Evolutionary conservation across 2,113 vertebrate genomes (phyloP).

Genomic region (Phalacrocorax aristotelis): DNA sequence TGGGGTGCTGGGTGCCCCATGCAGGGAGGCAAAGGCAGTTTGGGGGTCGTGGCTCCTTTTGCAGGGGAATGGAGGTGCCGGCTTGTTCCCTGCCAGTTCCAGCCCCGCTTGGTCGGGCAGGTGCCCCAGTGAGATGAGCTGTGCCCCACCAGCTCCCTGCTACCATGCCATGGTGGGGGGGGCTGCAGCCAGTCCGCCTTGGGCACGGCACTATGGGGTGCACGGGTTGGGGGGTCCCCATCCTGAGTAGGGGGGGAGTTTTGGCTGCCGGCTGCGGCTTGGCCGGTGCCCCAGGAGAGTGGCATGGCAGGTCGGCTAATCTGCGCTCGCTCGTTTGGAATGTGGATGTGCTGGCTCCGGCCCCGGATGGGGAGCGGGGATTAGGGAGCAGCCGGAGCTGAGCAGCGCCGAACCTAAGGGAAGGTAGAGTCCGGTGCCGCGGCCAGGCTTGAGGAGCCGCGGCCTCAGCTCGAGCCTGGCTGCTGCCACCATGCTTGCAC

Average conservation of each 20-base stretch:
- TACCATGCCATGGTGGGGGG: background rate
- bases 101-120: background rate
- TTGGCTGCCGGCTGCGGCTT: background rate
- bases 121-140: background rate
- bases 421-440: fast-evolving
- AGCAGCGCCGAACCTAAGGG: background rate
- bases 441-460: background rate
- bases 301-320: slow-evolving; percentile 22
- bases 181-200: background rate
- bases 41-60: background rate
- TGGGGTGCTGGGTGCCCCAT: background rate
- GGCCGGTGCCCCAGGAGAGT: background rate
- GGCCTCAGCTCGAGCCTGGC: background rate
- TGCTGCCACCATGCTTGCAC: background rate
- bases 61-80: fast-evolving
- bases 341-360: slow-evolving; percentile 49
- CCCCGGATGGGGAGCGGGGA: background rate
- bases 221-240: background rate
- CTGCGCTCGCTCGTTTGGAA: background rate
- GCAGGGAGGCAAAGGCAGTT: background rate
- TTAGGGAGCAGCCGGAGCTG: background rate
- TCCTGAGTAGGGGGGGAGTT: background rate
- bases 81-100: background rate
- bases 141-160: background rate
- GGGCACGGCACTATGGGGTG: background rate